Evolutionary conservation across 2,888 invertebrate genomes (phyloP).

Genomic region (Didymodactylos carnosus): DNA sequence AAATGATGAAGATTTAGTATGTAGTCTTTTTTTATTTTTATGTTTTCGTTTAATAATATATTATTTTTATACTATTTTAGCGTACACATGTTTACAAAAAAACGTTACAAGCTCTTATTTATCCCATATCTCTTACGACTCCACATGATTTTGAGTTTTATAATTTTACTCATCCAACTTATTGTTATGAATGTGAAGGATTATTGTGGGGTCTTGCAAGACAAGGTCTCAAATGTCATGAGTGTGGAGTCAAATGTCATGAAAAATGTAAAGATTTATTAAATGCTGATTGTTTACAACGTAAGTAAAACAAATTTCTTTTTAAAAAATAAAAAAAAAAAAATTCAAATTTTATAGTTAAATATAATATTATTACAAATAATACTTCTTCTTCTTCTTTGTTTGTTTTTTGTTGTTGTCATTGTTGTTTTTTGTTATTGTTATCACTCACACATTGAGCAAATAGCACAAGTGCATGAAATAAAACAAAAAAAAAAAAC

Average conservation of each 20-base stretch:
- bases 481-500: no score
- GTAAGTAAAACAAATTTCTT: conserved; percentile 45
- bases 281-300: conserved; percentile 94
- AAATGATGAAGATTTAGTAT: conserved; percentile 13
- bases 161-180: conserved; percentile 96
- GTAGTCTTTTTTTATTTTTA: not conserved
- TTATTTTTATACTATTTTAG: conserved; percentile 40
- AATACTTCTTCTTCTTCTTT: not conserved
- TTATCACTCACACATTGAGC: no score
- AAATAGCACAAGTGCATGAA: no score
- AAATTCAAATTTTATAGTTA: not conserved
- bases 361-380: no score
- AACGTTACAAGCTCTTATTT: conserved; percentile 91
- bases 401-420: not conserved
- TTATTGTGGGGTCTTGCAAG: conserved; percentile 93
- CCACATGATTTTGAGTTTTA: conserved; percentile 96
- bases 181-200: conserved; percentile 98
- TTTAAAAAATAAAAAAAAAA: no score
- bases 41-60: not conserved
- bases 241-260: conserved; percentile 98
- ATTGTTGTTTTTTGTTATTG: not conserved
- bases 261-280: conserved; percentile 98
- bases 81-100: conserved; percentile 99
- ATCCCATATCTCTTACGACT: conserved; percentile 94
- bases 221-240: conserved; percentile 89